Evolutionary conservation across 2,888 invertebrate species (phyloP), one percentile per base, ranked within the genome.

Genomic region (Pyrgus malvae): DNA sequence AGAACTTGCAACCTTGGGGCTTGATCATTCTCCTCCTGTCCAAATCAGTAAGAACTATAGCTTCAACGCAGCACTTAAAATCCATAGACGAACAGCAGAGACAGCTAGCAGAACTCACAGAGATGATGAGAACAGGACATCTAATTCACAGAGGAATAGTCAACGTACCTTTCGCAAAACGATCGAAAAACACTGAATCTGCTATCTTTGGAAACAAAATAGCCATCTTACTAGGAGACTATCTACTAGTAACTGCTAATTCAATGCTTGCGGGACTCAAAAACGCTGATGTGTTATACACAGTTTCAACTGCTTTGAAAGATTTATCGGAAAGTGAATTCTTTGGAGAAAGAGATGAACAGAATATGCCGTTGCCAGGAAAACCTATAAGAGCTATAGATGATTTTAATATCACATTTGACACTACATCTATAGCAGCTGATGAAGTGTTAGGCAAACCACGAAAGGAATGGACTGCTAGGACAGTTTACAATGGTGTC

Each of bases 111-210:
- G 91, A 97, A 84, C 93, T 97, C 0, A 95, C 95, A 0, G 97
- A 97, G 84, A 95, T 97, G 95, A 96, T 97, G 62, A 91, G 96
- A 67, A 96, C 96, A 0, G 95, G 96, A 17, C 95, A 96, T 72
- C 84, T 96, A 17, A 94, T 97, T 1, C 97, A 97, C 71, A 92
- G 92, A 76, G 95, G 91, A 0, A 85, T 91, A 0, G 81, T 90
- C 1, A 90, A 91, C 41, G 87, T 90, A 0, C 85, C 90, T 0
- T 83, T 83, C 16, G 90, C 92, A 44, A 88, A 91, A 42, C 84
- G 93, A 41, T 86, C 91, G 0, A 90, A 92, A 23, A 92, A 92
- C 57, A 90, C 92, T 1, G 93, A 93, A 59, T 95, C 96, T 42
- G 94, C 97, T 82, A 93, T 95, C 9, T 42, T 42, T 23, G 35